Conservation (phyloP, 2,797 vertebrate species). For the Chiloscyllium punctatum region DNA sequence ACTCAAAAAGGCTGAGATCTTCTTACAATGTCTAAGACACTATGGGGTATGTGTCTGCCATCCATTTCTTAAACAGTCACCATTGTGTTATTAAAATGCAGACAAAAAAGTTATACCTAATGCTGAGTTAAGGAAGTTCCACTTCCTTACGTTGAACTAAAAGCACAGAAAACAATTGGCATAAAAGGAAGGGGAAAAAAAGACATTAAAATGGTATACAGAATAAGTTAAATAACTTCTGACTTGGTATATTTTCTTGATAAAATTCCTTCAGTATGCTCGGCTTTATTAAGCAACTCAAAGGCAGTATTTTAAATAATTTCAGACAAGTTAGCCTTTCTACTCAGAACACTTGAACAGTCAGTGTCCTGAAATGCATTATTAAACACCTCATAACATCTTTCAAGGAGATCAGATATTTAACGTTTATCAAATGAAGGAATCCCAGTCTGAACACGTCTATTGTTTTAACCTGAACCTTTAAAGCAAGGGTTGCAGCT, state of each 20-base stretch:
- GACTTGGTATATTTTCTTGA: neutral
- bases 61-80: neutral
- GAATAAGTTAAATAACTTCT: neutral
- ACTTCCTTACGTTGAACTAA: neutral
- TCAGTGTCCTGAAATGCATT: neutral
- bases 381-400: neutral
- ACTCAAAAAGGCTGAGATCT: too few relatives aligned
- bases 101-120: neutral
- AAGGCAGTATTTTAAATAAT: neutral
- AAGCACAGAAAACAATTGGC: neutral
- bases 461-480: neutral
- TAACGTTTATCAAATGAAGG: neutral
- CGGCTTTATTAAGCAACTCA: neutral
- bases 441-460: slow-evolving; percentile 17
- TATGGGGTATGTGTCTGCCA: neutral
- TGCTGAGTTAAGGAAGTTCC: neutral
- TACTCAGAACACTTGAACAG: neutral
- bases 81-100: neutral
- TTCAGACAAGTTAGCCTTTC: neutral
- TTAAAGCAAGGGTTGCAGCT: neutral
- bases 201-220: neutral
- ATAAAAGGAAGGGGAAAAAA: neutral
- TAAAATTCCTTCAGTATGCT: neutral
- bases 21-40: neutral
- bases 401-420: neutral